Evolutionary conservation across 2,888 invertebrate genomes (phyloP).

Genomic region (Ophion ventricosus): DNA sequence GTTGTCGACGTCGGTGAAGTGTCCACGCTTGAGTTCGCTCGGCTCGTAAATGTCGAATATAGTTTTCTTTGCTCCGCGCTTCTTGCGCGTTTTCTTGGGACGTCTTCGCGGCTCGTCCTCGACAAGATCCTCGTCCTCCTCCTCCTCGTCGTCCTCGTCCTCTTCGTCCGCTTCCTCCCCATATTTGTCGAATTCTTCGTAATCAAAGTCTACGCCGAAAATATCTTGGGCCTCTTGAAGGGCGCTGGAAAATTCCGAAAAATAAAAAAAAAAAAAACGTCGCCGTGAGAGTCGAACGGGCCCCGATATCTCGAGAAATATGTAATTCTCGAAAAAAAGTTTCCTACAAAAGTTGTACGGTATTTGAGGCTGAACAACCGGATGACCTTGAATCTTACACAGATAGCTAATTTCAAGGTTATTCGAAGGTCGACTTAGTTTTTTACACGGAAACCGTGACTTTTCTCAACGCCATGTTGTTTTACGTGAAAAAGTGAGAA

Average conservation of each 20-base stretch:
- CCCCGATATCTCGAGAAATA: neutral
- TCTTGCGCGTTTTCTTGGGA: slow-evolving; percentile 89
- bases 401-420: neutral
- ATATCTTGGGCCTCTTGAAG: slow-evolving; percentile 98
- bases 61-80: slow-evolving; percentile 90
- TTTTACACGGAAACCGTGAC: neutral
- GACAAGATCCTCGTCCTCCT: slow-evolving; percentile 29
- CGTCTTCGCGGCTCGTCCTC: slow-evolving; percentile 75
- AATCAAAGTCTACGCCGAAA: slow-evolving; percentile 98
- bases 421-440: neutral
- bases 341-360: too few species aligned
- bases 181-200: slow-evolving; percentile 93
- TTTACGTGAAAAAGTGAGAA: neutral
- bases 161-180: slow-evolving; percentile 93
- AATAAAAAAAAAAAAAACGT: neutral
- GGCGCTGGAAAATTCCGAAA: slow-evolving; percentile 84
- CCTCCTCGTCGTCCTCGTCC: slow-evolving; percentile 80
- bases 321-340: too few species aligned
- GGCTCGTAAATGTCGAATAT: slow-evolving; percentile 98
- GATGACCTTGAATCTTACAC: too few species aligned
- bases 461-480: neutral
- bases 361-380: too few species aligned
- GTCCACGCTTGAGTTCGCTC: slow-evolving; percentile 95
- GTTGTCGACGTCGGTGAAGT: slow-evolving; percentile 95
- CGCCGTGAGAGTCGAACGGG: neutral